A percentile compares a stretch with the other conserved stretches of the same genome.
Evolutionary conservation across 2,113 vertebrate species (phyloP).

Genomic region (Cepphus grylle): DNA sequence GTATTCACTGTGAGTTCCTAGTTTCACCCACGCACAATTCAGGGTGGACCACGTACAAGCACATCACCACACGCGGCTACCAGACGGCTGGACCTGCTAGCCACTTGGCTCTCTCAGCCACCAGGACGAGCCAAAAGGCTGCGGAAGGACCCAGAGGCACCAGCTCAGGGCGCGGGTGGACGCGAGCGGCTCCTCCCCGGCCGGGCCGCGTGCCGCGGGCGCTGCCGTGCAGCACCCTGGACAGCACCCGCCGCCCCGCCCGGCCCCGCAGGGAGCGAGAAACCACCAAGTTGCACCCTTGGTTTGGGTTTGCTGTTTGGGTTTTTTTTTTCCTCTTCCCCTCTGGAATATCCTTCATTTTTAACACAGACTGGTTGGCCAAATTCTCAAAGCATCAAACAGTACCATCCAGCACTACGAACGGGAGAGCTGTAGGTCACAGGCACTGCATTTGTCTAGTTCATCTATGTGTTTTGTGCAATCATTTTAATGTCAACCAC

Average conservation of each 20-base stretch:
- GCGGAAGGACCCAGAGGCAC: neutral
- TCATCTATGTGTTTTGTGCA: neutral
- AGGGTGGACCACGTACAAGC: neutral
- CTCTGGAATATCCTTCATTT: neutral
- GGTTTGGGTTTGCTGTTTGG: neutral
- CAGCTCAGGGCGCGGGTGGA: neutral
- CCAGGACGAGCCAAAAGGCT: neutral
- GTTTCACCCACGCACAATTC: neutral
- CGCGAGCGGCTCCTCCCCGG: fast-evolving
- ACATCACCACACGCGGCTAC: neutral
- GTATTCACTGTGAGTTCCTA: neutral
- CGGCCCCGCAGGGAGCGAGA: no score
- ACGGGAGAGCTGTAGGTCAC: neutral
- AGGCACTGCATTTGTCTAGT: neutral
- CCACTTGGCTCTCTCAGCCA: neutral
- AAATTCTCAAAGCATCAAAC: neutral
- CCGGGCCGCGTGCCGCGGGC: fast-evolving
- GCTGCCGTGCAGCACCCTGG: neutral
- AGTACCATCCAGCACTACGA: neutral
- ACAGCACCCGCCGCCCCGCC: neutral
- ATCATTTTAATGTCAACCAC: neutral
- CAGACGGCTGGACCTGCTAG: neutral
- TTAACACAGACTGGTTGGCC: neutral
- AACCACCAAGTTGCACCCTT: neutral
- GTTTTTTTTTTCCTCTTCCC: neutral